Base-by-base conservation (phyloP, 2,113 vertebrate genomes). In the Saccopteryx leptura region DNA sequence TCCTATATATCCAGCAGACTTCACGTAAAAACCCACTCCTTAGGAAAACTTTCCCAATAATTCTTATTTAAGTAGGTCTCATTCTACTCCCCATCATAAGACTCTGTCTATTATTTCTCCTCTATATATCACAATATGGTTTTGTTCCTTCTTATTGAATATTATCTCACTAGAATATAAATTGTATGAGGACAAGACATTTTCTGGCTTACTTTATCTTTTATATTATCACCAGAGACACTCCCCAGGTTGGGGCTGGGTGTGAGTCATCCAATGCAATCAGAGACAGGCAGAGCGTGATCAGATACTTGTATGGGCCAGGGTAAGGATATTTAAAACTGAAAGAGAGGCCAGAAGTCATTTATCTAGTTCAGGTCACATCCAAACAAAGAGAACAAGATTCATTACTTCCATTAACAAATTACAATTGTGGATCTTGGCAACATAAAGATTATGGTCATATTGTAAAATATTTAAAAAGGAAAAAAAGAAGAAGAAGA, bases 401-500 rank as follows among this genome's bases (percentile, higher is more conserved):
- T 65, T 90, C n/a, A 69, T 5, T 12, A 65, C 7, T 63, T 8
- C 65, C 83, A 52, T 9, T 82, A 14, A 74, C 24, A 4, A 68
- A 72, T 61, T 39, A 74, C 7, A 83, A 63, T n/a, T 90, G 0
- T 54, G 19, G 28, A 1, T 56, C 26, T 54, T 78, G 3, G 68
- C 86, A 83, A 71, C 39, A 78, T 63, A 33, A 71, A 78, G 48
- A 4, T 65, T 28, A 78, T 9, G 13, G 1, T 76, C 26, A 58
- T 72, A n/a, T 18, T 56, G 4, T 90, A 52, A 80, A 9, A 3
- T 69, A 26, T 56, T 93, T 68, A 28, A 71, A 79, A 82, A 80
- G 28, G 23, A 74, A 28, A 71, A 79, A 82, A 80, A n/a, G 23
- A 74, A 86, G 23, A 74, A 86, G 76, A 91, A 86, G 4, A 85